Base-by-base conservation (phyloP, 1,140 invertebrate genomes). In the Temnothorax curvispinosus region DNA sequence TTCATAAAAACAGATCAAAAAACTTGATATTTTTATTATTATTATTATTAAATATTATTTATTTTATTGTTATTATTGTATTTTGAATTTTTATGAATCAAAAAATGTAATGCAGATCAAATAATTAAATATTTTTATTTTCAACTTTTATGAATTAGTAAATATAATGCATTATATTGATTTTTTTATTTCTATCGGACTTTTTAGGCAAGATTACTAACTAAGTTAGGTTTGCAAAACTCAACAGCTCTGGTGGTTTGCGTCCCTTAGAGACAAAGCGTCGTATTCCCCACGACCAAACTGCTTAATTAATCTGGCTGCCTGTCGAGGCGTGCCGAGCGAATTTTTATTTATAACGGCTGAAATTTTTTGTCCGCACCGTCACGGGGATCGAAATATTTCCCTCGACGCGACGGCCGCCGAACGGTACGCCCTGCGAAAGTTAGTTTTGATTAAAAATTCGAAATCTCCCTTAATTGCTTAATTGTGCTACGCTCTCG, bases 401-500 rank as follows among this genome's bases (percentile, higher is more conserved):
- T 80, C 54, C 27, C 54, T 62, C 27, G 52, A 60, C 52, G 65
- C 27, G 52, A 60, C 52, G 65, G 35, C 38, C 74, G 18, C 47
- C 13, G 44, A 74, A 62, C 82, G 52, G 9, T 44, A 21, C 3
- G 13, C 7, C 8, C 6, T 15, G 47, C 18, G 35, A 56, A 80
- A 86, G 60, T 86, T 65, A 60, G 15, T 47, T 75, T 52, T 56
- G 69, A 81, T 88, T 89, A 86, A 89, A 89, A 89, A 86, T 89
- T 88, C 87, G 58, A 86, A 89, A 89, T 89, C 78, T 44, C 64
- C 69, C 75, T 85, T 89, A 89, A 89, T 89, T 89, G 84, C 27
- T 85, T 54, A 77, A 67, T 76, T 87, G 84, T 65, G 58, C 50
- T 50, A 44, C 52, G 18, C 18, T 56, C 9, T 32, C 21, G 21